Evolutionary conservation across 2,113 vertebrate species (phyloP), one percentile per base, ranked within the genome.

Genomic region (Trichechus manatus): DNA sequence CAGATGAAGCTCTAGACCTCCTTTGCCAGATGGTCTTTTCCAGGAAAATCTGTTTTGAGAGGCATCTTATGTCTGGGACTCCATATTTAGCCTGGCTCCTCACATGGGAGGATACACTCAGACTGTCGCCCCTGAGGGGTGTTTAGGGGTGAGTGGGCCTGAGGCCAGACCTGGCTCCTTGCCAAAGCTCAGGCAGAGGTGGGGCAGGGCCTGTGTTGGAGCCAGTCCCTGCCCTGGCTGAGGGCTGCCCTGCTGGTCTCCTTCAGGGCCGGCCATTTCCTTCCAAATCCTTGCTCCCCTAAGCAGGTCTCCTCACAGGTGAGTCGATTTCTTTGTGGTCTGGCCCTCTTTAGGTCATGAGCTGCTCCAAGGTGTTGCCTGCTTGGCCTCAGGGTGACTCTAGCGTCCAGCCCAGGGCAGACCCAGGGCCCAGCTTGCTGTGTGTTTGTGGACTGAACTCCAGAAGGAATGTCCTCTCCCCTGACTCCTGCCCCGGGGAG

Each of bases 31-130:
- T 98, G 98, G 98, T 96, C 97, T 97, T 98, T 98, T 97, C 98
- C 95, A 98, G 98, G 97, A 98, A 98, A 98, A 97, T 97, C 97
- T 98, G 97, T 98, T 98, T 97, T 98, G 97, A 98, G 96, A 44
- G 53, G 97, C 81, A 82, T 98, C 98, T 98, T 98, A 93, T 98
- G 98, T 98, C 95, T 97, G 90, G 42, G 93, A 61, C 88, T 97
- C 97, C 97, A 89, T 98, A 97, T 98, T 98, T 98, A 98, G 98
- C 88, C 91, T 96, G 90, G 95, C 96, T 98, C 89, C 91, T 97
- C n/a, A 6, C 84, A 97, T 0, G 0, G 92, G 87, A 97, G 96
- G 96, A 97, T 97, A 97, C 74, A 95, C 95, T 96, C 88, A 97
- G 96, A 93, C 98, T 98, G 97, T 96, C 75, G 0, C 92, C 93